Percentiles rank a stretch among this genome's conserved stretches.
Conservation (phyloP, 2,888 invertebrate genomes). For the Lasioglossum figueresi region DNA sequence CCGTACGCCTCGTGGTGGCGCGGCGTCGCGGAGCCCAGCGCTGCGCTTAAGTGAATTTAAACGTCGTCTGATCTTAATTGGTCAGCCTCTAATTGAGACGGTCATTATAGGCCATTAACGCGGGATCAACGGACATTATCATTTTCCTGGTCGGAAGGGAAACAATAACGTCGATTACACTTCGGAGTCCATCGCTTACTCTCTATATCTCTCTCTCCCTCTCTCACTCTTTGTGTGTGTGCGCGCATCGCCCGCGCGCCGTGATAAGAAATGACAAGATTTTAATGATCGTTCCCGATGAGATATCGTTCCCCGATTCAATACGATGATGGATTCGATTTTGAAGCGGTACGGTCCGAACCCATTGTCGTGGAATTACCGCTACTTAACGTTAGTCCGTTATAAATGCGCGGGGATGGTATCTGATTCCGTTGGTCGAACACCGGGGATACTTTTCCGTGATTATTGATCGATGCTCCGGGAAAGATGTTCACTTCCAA, state of each 20-base stretch:
- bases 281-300: slow-evolving; percentile 13
- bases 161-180: slow-evolving; percentile 40
- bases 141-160: slow-evolving; percentile 27
- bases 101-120: slow-evolving; percentile 72
- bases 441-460: not conserved
- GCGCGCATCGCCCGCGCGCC: not conserved
- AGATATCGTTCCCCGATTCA: not conserved
- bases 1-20: slow-evolving; percentile 71
- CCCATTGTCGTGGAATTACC: not conserved
- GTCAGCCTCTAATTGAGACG: slow-evolving; percentile 79
- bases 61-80: slow-evolving; percentile 78
- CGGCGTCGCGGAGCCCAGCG: slow-evolving; percentile 25
- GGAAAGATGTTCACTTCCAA: not conserved
- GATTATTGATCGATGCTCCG: not conserved
- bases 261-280: slow-evolving; percentile 11
- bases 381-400: not conserved
- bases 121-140: slow-evolving; percentile 49
- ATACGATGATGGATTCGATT: slow-evolving; percentile 9
- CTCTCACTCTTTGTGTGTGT: not conserved
- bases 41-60: slow-evolving; percentile 72
- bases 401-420: not conserved
- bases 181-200: not conserved
- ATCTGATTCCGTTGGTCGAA: not conserved
- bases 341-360: not conserved
- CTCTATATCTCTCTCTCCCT: not conserved